Conservation (phyloP, 2,888 invertebrate genomes). For the Trisateles emortualis region DNA sequence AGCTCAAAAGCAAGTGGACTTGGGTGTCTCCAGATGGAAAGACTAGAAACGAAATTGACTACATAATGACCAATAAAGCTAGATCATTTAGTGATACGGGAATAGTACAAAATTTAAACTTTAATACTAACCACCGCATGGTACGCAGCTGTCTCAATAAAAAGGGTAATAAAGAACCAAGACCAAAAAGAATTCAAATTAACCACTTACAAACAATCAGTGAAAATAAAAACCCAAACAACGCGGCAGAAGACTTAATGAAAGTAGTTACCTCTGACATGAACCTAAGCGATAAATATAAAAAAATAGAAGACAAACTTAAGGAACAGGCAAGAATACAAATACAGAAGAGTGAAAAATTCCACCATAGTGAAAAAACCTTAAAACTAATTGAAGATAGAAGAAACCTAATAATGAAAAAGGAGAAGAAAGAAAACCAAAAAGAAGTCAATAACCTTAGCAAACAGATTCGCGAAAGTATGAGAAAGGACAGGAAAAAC, state of each 20-base stretch:
- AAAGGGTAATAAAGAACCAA: too few species aligned
- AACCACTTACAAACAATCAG: too few species aligned
- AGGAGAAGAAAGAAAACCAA: conserved; percentile 1
- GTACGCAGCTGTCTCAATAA: too few species aligned
- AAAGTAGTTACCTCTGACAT: conserved; percentile 11
- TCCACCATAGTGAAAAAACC: conserved; percentile 12
- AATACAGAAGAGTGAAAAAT: conserved; percentile 8
- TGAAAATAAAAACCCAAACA: too few species aligned
- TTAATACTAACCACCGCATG: too few species aligned
- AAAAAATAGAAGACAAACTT: conserved; percentile 12
- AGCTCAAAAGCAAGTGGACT: conserved; percentile 21
- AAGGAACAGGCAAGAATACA: conserved; percentile 10
- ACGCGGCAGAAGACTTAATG: too few species aligned
- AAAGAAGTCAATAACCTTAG: conserved; percentile 11
- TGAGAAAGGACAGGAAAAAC: conserved; percentile 25
- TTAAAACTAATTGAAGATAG: conserved; percentile 24
- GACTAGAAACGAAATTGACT: conserved; percentile 27
- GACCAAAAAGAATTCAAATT: too few species aligned
- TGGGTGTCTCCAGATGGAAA: conserved; percentile 25
- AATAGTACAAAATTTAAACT: conserved; percentile 11
- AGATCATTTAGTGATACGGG: conserved; percentile 6
- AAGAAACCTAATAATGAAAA: conserved; percentile 7
- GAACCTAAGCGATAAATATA: conserved; percentile 19
- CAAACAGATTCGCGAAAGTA: conserved; percentile 21
- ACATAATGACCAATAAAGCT: conserved; percentile 13